phyloP scores from a whole-genome alignment of 2,888 invertebrate species.

The Caenorhabditis sp. region DNA sequence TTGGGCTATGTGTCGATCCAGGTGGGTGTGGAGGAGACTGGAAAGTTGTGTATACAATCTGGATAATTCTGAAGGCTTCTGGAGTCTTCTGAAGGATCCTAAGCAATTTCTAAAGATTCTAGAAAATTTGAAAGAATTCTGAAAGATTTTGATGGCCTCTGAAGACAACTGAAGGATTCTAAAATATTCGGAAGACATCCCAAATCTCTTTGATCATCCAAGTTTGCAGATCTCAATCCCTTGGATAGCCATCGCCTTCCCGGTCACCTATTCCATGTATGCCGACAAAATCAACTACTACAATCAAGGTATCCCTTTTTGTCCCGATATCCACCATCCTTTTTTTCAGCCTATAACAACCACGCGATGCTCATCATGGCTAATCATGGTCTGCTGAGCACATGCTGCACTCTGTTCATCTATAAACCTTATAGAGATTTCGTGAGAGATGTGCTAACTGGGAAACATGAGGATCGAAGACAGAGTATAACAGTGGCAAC shows the following conservation, averaged over 20 bases:
- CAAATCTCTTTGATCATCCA: too few species aligned
- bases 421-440: slow-evolving; percentile 59
- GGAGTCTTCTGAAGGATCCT: too few species aligned
- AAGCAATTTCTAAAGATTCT: too few species aligned
- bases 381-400: slow-evolving; percentile 36
- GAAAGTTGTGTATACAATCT: too few species aligned
- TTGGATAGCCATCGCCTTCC: slow-evolving; percentile 17
- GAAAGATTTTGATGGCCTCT: too few species aligned
- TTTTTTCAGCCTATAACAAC: slow-evolving; percentile 55
- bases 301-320: slow-evolving; percentile 52
- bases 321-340: not conserved
- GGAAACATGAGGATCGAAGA: not conserved
- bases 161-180: too few species aligned
- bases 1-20: slow-evolving; percentile 42
- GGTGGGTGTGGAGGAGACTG: too few species aligned
- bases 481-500: not conserved
- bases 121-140: too few species aligned
- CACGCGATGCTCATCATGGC: slow-evolving; percentile 54
- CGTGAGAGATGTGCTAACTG: not conserved
- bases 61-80: too few species aligned
- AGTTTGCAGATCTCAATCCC: slow-evolving; percentile 42
- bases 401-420: slow-evolving; percentile 32
- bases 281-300: slow-evolving; percentile 46
- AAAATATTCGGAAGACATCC: too few species aligned
- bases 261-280: slow-evolving; percentile 38